A percentile compares a stretch with the other conserved stretches of the same genome.
phyloP scores from a whole-genome alignment of 2,113 vertebrate genomes.

The Scomber japonicus region DNA sequence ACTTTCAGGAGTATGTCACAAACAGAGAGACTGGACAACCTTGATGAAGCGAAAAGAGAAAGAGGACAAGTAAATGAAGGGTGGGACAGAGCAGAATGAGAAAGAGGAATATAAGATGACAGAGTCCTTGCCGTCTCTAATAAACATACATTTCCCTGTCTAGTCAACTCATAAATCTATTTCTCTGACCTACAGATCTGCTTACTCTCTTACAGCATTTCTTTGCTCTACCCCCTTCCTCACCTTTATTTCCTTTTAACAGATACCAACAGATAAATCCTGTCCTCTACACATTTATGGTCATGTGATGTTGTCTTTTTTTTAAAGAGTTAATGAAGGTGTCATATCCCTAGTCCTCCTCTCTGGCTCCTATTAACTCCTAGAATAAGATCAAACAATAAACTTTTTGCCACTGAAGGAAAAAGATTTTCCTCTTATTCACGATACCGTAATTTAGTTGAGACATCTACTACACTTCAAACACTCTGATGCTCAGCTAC shows the following conservation, averaged over 20 bases:
- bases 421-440: no score
- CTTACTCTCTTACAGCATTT: no score
- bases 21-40: constrained; percentile 2
- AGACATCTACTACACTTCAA: no score
- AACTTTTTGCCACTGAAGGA: no score
- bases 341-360: no score
- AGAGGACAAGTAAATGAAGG: background rate
- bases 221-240: background rate
- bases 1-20: constrained; percentile 18
- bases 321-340: no score
- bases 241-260: background rate
- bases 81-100: background rate
- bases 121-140: constrained; percentile 31
- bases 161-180: constrained; percentile 34
- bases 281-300: no score
- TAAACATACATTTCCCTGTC: constrained; percentile 2
- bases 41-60: background rate
- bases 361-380: no score
- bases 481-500: no score
- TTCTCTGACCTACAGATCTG: constrained; percentile 13
- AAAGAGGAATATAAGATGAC: constrained; percentile 22
- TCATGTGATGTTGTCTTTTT: no score
- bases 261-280: background rate
- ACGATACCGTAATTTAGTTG: no score
- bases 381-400: no score